Evolutionary conservation across 2,888 invertebrate species (phyloP), one percentile per base, ranked within the genome.

Genomic region (Harpalus rubripes): DNA sequence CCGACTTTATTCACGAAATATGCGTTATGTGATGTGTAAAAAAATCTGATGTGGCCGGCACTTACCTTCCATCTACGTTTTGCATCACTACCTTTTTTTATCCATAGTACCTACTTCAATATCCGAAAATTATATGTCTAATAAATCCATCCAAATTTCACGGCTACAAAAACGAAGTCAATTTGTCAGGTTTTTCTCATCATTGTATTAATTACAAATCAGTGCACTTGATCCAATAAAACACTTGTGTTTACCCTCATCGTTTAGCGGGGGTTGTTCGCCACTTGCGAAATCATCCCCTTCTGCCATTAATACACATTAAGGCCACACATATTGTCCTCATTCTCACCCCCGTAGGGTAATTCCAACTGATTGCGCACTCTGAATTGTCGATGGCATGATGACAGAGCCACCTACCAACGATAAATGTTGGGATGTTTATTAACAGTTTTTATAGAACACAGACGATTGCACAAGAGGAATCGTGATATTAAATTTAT

Each of bases 241-340:
- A 74, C 72, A 74, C 72, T 74, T 74, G 72, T 44, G 44, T 44
- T 74, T 74, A 74, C 72, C 72, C 68, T 68, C 26, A 44, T 15
- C 16, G 65, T 61, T 32, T 32, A 32, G 32, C 6, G 32, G 32
- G 32, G 32, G 32, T 32, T 32, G 32, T 32, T 32, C 32, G 5
- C 32, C 32, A 32, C 32, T 32, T 32, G 32, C 32, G 32, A 32
- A 32, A 32, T 32, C 59, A 59, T n/a, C 80, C 81, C 86, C 74
- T 85, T 86, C 87, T 85, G 88, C 89, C 90, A 91, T 91, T 90
- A 90, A 91, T 91, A 90, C 90, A 88, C 89, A 90, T 91, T 90
- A 91, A 89, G 89, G 89, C 89, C 89, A 89, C 88, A 89, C 88
- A 89, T 89, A 89, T 89, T 89, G 89, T 89, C 88, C 44, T 52